Evolutionary conservation across 64 coral and sea anemone species (phyloP).

Genomic region (Pocillopora damicornis): DNA sequence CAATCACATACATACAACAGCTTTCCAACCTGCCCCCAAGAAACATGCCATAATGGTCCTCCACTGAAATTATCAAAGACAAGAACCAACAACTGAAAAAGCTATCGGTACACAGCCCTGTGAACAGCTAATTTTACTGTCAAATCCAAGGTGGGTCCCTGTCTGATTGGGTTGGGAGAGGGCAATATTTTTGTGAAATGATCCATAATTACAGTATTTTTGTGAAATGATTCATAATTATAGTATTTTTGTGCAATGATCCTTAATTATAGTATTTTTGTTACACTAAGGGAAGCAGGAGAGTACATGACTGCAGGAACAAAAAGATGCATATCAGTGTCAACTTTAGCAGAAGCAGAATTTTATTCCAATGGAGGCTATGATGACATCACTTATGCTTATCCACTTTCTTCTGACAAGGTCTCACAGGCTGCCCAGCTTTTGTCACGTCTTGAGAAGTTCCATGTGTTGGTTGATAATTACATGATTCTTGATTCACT

Average conservation of each 20-base stretch:
- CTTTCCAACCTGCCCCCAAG: too few species aligned
- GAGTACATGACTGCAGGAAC: slow-evolving; percentile 74
- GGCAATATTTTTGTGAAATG: too few species aligned
- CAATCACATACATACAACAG: too few species aligned
- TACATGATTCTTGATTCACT: slow-evolving; percentile 59
- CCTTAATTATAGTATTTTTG: not conserved
- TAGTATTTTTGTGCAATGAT: not conserved
- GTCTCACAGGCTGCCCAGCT: slow-evolving; percentile 70
- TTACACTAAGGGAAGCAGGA: slow-evolving; percentile 61
- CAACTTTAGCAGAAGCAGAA: slow-evolving; percentile 86
- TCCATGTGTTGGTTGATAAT: slow-evolving; percentile 86
- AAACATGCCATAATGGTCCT: too few species aligned
- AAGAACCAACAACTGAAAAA: too few species aligned
- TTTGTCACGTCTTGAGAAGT: slow-evolving; percentile 47
- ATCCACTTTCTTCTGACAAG: slow-evolving; percentile 80
- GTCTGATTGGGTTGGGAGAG: too few species aligned
- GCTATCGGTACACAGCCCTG: too few species aligned
- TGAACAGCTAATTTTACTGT: too few species aligned
- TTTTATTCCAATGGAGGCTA: slow-evolving; percentile 74
- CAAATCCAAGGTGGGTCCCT: too few species aligned
- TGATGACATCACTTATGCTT: slow-evolving; percentile 97
- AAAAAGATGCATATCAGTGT: slow-evolving; percentile 72
- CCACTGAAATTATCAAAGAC: too few species aligned
- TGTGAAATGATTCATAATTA: too few species aligned
- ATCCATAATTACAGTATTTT: too few species aligned